A percentile compares a stretch with the other conserved stretches of the same genome.
phyloP scores from a whole-genome alignment of 2,113 vertebrate genomes.

The Lepisosteus osseus region DNA sequence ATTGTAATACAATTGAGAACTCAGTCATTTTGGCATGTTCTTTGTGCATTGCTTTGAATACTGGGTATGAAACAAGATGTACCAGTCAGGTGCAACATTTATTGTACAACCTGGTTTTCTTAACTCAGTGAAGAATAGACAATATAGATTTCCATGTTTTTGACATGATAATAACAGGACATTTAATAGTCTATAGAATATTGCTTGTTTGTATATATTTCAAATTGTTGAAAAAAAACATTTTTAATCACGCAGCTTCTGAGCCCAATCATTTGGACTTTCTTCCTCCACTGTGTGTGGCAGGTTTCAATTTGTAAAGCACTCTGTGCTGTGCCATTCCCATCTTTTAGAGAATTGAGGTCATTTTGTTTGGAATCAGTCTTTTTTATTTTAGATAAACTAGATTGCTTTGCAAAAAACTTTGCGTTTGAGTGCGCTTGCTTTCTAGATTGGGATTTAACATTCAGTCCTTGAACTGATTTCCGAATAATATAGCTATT shows the following conservation, averaged over 20 bases:
- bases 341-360: not conserved
- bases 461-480: too few relatives aligned
- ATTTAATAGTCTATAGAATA: too few relatives aligned
- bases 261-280: not conserved
- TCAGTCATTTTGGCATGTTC: slow-evolving; percentile 45
- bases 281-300: not conserved
- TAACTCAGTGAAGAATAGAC: not conserved
- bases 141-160: not conserved
- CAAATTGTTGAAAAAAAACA: slow-evolving; percentile 20
- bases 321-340: not conserved
- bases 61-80: slow-evolving; percentile 29
- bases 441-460: too few relatives aligned
- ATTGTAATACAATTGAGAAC: slow-evolving; percentile 45
- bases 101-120: slow-evolving; percentile 37
- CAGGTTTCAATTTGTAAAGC: not conserved
- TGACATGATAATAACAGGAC: too few relatives aligned
- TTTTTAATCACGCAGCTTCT: too few relatives aligned
- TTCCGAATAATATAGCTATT: too few relatives aligned
- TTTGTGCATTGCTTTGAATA: slow-evolving; percentile 38
- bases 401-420: too few relatives aligned
- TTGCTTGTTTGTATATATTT: slow-evolving; percentile 18
- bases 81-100: slow-evolving; percentile 27
- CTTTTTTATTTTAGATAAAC: too few relatives aligned
- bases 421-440: too few relatives aligned
- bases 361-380: not conserved